Evolutionary conservation across 2,113 vertebrate species (phyloP).

Genomic region (Sapayoa aenigma): DNA sequence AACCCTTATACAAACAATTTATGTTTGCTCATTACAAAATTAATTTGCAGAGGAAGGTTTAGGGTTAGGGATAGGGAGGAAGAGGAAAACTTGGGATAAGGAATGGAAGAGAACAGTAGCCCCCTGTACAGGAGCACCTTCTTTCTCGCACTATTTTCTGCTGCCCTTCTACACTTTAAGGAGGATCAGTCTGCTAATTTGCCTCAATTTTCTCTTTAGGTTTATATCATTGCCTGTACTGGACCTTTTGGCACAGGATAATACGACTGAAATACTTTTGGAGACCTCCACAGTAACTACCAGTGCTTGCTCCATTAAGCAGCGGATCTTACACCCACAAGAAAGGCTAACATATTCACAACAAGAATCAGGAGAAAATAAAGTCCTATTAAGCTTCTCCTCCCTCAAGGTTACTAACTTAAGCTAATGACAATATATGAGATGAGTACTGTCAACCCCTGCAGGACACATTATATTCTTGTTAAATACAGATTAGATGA

Average conservation of each 20-base stretch:
- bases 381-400: slow-evolving; percentile 5
- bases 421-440: background rate
- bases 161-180: background rate
- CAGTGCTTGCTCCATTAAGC: background rate
- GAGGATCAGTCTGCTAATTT: background rate
- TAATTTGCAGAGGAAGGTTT: background rate
- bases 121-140: background rate
- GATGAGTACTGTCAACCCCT: background rate
- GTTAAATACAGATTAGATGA: slow-evolving; percentile 8
- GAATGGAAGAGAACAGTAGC: background rate
- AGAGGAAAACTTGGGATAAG: background rate
- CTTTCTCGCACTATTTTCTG: background rate
- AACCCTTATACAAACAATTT: background rate
- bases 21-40: background rate
- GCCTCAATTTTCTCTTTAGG: background rate
- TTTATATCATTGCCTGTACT: background rate
- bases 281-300: background rate
- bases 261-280: background rate
- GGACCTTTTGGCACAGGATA: background rate
- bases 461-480: background rate
- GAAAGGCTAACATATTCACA: background rate
- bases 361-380: background rate
- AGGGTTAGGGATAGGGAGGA: background rate
- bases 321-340: background rate
- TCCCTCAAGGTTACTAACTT: slow-evolving; percentile 16